phyloP scores from a whole-genome alignment of 2,888 invertebrate species.

The Idaea dimidiata region DNA sequence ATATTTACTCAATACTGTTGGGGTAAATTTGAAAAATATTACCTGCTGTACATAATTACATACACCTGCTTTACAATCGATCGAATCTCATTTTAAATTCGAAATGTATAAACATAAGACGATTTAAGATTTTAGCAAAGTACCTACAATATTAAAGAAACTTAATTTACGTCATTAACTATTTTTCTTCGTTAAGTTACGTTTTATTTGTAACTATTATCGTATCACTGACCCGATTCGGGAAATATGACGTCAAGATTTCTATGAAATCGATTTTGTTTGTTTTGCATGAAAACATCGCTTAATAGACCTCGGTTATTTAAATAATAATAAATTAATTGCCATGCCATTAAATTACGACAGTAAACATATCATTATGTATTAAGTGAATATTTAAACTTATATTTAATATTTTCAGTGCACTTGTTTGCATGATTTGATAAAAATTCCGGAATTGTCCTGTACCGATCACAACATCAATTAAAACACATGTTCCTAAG shows the following conservation, averaged over 20 bases:
- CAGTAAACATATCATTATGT: neutral
- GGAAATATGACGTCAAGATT: constrained; percentile 36
- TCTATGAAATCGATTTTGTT: constrained; percentile 59
- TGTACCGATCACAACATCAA: no score
- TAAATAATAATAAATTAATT: neutral
- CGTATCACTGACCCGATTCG: neutral
- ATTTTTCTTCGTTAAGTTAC: neutral
- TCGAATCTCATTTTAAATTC: neutral
- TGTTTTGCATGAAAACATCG: constrained; percentile 74
- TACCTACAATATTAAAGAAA: neutral
- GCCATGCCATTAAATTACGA: neutral
- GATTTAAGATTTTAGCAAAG: neutral
- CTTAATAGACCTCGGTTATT: neutral
- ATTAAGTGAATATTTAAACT: neutral
- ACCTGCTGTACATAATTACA: neutral
- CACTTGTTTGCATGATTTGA: neutral
- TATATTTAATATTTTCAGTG: neutral
- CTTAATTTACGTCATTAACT: neutral
- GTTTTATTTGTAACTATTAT: neutral
- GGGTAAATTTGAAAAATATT: neutral
- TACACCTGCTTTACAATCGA: neutral
- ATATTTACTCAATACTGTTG: neutral
- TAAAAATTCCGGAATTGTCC: neutral
- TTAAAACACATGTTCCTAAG: no score
- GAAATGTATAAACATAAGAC: neutral